These are phyloP conservation scores for Syrmaticus mikado DNA, from an alignment of 2,113 vertebrate species.

Conservation along the genomic window DNA sequence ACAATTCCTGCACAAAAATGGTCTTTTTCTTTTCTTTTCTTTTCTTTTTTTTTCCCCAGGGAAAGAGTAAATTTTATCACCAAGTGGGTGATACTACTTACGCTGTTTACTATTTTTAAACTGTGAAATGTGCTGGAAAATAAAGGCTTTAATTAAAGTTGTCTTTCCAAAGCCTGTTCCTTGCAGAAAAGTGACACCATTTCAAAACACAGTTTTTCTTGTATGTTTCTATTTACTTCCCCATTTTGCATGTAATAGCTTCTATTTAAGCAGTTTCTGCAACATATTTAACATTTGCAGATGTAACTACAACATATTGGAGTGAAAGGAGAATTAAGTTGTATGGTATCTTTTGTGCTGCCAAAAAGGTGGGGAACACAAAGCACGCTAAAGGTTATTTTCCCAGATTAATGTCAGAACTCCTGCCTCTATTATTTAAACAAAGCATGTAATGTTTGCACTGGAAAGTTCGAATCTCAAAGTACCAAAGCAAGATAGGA, in stretches of 20 bases:
- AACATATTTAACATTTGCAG: conserved; percentile 3
- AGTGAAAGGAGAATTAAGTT: neutral
- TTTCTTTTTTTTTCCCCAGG: neutral
- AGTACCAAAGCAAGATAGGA: conserved; percentile 12
- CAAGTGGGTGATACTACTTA: conserved; percentile 1
- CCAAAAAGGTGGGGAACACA: neutral
- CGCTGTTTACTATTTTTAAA: conserved; percentile 30
- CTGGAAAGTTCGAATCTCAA: conserved; percentile 49
- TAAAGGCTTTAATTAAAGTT: conserved; percentile 41
- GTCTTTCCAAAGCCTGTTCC: neutral
- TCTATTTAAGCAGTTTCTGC: conserved; percentile 32
- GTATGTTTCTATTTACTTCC: conserved; percentile 7
- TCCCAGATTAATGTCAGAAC: neutral
- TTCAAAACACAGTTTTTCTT: conserved; percentile 49
- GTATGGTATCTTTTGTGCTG: neutral
- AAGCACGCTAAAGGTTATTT: neutral
- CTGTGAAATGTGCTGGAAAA: conserved; percentile 20
- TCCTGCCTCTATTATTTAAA: conserved; percentile 40
- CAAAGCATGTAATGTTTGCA: conserved; percentile 39
- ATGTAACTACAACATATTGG: neutral
- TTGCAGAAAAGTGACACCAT: conserved; percentile 32
- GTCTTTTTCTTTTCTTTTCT: neutral
- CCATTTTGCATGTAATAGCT: conserved; percentile 22
- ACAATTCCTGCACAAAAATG: neutral
- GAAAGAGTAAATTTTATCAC: conserved; percentile 4